A percentile compares a stretch with the other conserved stretches of the same genome.
phyloP scores from a whole-genome alignment of 2,113 vertebrate species.

The Alligator mississippiensis region DNA sequence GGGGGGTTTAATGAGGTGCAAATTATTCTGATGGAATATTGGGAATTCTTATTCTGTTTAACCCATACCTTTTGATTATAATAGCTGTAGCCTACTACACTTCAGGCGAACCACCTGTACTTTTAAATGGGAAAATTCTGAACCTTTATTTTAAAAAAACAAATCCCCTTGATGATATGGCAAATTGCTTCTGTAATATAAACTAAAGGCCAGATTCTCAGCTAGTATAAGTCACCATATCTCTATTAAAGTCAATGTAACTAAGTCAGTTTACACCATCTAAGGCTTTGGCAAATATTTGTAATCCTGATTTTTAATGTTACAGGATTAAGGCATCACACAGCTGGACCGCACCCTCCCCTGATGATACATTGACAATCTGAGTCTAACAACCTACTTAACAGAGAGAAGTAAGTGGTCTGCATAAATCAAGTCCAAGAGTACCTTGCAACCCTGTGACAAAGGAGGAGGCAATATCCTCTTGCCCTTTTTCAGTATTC shows the following conservation, averaged over 20 bases:
- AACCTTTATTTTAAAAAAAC: neutral
- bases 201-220: neutral
- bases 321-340: neutral
- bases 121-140: neutral
- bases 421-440: slow-evolving; percentile 37
- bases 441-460: slow-evolving; percentile 48
- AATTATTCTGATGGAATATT: neutral
- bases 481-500: slow-evolving; percentile 70
- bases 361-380: neutral
- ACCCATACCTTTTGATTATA: neutral
- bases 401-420: slow-evolving; percentile 12
- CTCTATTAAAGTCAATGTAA: neutral
- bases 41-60: neutral
- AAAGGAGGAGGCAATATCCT: slow-evolving; percentile 64
- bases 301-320: neutral
- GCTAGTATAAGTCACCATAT: neutral
- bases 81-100: neutral
- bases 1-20: neutral
- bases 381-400: neutral
- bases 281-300: neutral
- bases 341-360: neutral
- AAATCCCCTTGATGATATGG: neutral
- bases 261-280: neutral
- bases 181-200: neutral
- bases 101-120: neutral